Evolutionary conservation across 2,888 invertebrate species (phyloP), one percentile per base, ranked within the genome.

Genomic region (Desoria tigrina): DNA sequence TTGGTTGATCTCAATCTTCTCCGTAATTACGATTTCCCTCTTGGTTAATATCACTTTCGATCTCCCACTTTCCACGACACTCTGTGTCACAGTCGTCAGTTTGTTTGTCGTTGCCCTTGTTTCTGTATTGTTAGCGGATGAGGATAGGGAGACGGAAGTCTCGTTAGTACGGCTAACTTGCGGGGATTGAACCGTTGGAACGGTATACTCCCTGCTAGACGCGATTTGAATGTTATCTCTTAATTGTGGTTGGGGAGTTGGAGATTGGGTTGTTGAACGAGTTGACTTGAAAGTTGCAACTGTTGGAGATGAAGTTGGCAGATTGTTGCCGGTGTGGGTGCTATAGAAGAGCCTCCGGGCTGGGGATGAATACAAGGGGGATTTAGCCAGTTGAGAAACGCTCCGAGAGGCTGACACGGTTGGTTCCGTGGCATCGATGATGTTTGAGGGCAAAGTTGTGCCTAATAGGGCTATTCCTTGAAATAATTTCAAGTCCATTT

Each of bases 21-120:
- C 70, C 37, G 70, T 70, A 14, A 70, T 67, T 11, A 68, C 62
- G 42, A 68, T 65, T 54, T 70, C 70, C 59, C 62, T 70, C 32
- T 65, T 70, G 2, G 63, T 67, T 18, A 59, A 60, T 37, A 68
- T 65, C 24, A 68, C 61, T 61, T 63, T 67, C 11, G 62, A 54
- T 11, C 42, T 14, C 7, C 68, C 58, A 9, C 55, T 56, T 27
- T 62, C 55, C 16, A 60, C 50, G 1, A 67, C 62, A 6, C 58
- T 67, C 53, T 70, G 63, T 11, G 62, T 53, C 3, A 65, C 42
- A 14, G 62, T 67, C 4, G 65, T 50, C 14, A 65, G 62, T 9
- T 42, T 56, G 49, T 65, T 70, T 42, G 59, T 70, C 14, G 70
- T 70, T 18, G 63, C 67, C 21, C 58, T 61, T 2, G 66, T 59